Base-by-base conservation (phyloP, 30 jellyfish, hydroid and myxozoan genomes). In the Turritopsis dohrnii region DNA sequence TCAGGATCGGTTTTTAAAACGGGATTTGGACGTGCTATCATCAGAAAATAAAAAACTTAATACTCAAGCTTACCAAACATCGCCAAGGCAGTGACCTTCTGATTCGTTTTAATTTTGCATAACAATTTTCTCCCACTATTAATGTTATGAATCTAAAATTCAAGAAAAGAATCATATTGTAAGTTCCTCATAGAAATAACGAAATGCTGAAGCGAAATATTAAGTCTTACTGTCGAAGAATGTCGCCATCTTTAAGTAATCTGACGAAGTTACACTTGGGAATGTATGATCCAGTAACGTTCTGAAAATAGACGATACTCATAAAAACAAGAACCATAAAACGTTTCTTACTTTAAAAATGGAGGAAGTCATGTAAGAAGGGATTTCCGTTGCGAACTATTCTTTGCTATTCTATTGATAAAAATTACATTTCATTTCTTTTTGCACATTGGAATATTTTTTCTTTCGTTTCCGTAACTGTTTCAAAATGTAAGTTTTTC, bases 1-100 rank as follows among this genome's bases (percentile, higher is more conserved):
- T 8, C 87, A 80, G 1, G 87, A 80, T 20, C 31, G 79, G 26
- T 80, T 53, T 27, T 80, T 80, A 52, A 80, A 80, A 65, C 31
- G 77, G 16, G 87, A 80, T 53, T 13, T 80, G 79, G 60, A 54
- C 52, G 87, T 80, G 1, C 19, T 84, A 24, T 16, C 52, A 8
- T 22, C 29, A 8, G 84, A 80, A 17, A 26, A 20, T 0, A 80
- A 80, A 80, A 23, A 52, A 1, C 52, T 65, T n/a, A n/a, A n/a
- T n/a, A n/a, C n/a, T n/a, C n/a, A n/a, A 41, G 9, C 60, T 41
- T 41, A 41, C 60, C 60, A 41, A 41, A 41, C 60, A 41, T 41
- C 60, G 60, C 60, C 60, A 41, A 41, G 60, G 60, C 60, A 41
- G 60, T 41, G 60, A 41, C 13, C 60, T 41, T 41, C 60, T 41